Conservation (phyloP, 2,888 invertebrate genomes). For the Helobdella robusta region DNA sequence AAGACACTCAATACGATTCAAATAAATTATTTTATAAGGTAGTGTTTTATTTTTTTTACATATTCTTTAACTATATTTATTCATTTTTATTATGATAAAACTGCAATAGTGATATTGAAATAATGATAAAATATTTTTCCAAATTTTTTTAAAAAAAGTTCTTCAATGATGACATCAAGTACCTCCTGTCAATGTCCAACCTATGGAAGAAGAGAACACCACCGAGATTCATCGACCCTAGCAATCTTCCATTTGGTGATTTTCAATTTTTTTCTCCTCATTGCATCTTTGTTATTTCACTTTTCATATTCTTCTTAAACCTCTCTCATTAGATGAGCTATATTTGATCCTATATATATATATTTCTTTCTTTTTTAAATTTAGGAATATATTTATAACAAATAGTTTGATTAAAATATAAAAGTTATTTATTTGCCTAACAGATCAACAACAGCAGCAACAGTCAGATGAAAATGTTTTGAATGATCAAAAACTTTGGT, state of each 20-base stretch:
- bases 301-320: background rate
- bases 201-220: conserved; percentile 79
- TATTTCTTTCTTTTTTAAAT: background rate
- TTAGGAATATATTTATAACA: background rate
- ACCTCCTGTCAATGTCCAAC: conserved; percentile 83
- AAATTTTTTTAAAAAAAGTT: conserved; percentile 23
- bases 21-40: conserved; percentile 75
- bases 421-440: background rate
- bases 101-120: background rate
- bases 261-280: conserved; percentile 11
- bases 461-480: background rate
- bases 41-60: background rate
- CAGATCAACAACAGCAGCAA: background rate
- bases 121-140: conserved; percentile 6
- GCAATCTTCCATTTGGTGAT: conserved; percentile 55
- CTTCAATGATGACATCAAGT: conserved; percentile 72
- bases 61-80: background rate
- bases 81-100: background rate
- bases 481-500: conserved; percentile 68
- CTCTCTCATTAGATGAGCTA: too few species aligned
- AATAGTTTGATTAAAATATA: conserved; percentile 1
- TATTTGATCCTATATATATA: too few species aligned
- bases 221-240: conserved; percentile 64
- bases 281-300: background rate
- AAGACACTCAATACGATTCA: conserved; percentile 69